Base-by-base conservation (phyloP, 2,888 invertebrate species). In the Hemithea aestivaria region DNA sequence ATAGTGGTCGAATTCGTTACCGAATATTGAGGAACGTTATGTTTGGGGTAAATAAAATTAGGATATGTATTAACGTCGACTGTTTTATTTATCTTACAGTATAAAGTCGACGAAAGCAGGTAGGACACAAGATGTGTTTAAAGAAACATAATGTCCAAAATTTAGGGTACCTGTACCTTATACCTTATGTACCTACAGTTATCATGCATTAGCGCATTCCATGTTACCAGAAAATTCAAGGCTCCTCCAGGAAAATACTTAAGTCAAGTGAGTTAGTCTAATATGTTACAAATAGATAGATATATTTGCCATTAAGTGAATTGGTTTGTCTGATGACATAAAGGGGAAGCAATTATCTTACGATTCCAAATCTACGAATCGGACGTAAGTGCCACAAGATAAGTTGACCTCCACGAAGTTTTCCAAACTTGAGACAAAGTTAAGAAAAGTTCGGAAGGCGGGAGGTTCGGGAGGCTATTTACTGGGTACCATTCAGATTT, bases 401-500 rank as follows among this genome's bases (percentile, higher is more conserved):
- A 65, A 61, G 42, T 65, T 56, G 45, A 50, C 51, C 46, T 45
- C 21, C 34, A 35, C 35, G 50, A 70, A 74, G 59, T 72, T 71
- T 53, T 56, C 54, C 59, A 12, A 74, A 74, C 64, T 73, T 63
- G 53, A 58, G 59, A 62, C 59, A 53, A 65, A 73, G 66, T 62
- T 58, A 56, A 53, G 51, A 45, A 67, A 79, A 84, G 66, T 81
- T 78, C 47, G 49, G 37, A 52, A 49, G 59, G 62, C 61, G 60
- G 65, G 59, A 40, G 53, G 59, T 63, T 71, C 61, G 60, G 65
- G 59, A 40, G 53, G 59, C 63, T 71, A 73, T 74, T 73, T 75
- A 70, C 71, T 74, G 62, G 61, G 69, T 66, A 81, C 66, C 77
- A 84, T 85, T 83, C 79, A 84, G 87, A 88, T 88, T 87, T 87